A percentile compares a stretch with the other conserved stretches of the same genome.
These are phyloP conservation scores for Cotesia glomerata DNA, from an alignment of 1,140 invertebrate genomes.

Conservation along the genomic window DNA sequence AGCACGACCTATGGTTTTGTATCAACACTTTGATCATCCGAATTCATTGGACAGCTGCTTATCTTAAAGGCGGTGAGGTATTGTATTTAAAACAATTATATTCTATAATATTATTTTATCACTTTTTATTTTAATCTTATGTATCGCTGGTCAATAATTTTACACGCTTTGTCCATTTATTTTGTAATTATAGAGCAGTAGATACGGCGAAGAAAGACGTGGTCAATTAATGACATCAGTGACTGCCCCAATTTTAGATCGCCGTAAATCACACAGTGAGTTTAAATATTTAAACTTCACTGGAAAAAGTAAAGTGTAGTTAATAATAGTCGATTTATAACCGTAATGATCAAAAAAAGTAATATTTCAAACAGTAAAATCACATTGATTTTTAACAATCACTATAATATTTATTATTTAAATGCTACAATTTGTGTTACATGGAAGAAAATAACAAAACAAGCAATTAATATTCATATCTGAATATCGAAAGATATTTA, in stretches of 20 bases:
- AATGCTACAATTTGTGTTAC: too few relatives aligned
- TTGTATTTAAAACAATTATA: constrained; percentile 39
- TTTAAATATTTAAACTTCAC: constrained; percentile 35
- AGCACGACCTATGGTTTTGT: constrained; percentile 89
- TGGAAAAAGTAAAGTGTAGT: too few relatives aligned
- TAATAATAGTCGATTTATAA: too few relatives aligned
- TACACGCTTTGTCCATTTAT: neutral
- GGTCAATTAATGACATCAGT: constrained; percentile 88
- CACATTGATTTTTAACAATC: too few relatives aligned
- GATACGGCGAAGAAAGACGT: constrained; percentile 71
- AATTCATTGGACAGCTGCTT: constrained; percentile 89
- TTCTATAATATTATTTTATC: neutral
- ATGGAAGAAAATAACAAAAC: too few relatives aligned
- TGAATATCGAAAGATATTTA: too few relatives aligned
- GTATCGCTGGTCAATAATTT: neutral
- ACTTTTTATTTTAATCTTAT: neutral
- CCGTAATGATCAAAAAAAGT: too few relatives aligned
- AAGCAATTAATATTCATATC: too few relatives aligned
- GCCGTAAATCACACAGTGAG: constrained; percentile 86
- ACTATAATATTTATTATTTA: too few relatives aligned
- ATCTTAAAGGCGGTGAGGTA: constrained; percentile 86
- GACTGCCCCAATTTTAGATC: constrained; percentile 90
- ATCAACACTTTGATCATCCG: constrained; percentile 88
- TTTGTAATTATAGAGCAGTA: constrained; percentile 67
- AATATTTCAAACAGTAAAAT: too few relatives aligned